Conservation (phyloP, 2,797 vertebrate species). For the Myotis myotis region DNA sequence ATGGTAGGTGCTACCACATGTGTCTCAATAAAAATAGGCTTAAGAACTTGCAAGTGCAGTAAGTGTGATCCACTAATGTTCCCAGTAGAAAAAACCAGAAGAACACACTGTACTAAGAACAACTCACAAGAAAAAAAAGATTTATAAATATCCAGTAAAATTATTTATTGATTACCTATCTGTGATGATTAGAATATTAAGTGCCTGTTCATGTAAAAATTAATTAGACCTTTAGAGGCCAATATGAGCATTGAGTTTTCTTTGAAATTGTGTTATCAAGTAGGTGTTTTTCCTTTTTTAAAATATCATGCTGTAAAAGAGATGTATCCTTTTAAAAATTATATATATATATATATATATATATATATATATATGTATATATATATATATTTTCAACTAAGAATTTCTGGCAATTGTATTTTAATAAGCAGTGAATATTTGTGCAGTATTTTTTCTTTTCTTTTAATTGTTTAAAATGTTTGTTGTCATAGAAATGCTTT, state of each 20-base stretch:
- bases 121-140: neutral
- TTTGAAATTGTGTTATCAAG: neutral
- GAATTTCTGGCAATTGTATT: neutral
- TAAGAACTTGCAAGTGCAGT: neutral
- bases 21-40: neutral
- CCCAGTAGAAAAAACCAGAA: neutral
- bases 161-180: neutral
- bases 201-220: neutral
- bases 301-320: neutral
- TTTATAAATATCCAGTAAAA: neutral
- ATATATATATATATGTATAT: neutral
- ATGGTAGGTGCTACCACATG: neutral
- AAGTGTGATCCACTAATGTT: neutral
- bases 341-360: neutral
- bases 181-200: neutral
- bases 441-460: neutral
- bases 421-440: neutral
- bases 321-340: neutral
- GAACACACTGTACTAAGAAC: neutral
- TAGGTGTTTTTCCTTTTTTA: neutral
- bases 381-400: neutral
- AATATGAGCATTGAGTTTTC: neutral
- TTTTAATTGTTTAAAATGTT: neutral
- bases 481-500: neutral
- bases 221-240: neutral